phyloP scores from a whole-genome alignment of 2,113 vertebrate genomes.

The Lasiurus borealis region DNA sequence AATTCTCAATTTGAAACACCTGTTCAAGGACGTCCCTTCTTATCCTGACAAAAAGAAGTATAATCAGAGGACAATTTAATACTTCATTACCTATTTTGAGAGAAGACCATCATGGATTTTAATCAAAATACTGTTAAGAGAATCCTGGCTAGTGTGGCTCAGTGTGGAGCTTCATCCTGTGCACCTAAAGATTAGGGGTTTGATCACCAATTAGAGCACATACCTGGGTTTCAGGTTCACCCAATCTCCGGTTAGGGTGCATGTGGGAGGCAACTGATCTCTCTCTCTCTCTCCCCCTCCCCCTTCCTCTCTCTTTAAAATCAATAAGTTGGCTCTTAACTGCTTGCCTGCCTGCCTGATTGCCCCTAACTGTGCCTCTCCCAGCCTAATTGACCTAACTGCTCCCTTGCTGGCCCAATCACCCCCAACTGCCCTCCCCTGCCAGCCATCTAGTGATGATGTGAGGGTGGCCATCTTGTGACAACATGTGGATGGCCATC shows the following conservation, averaged over 20 bases:
- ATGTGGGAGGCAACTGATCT: background rate
- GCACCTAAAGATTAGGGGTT: background rate
- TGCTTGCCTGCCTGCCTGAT: no score
- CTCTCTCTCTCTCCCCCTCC: background rate
- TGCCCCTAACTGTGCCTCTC: no score
- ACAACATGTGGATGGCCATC: no score
- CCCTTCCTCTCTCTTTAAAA: background rate
- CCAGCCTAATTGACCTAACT: no score
- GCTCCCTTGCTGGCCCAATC: no score
- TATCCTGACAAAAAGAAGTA: background rate
- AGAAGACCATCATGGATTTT: slow-evolving; percentile 12
- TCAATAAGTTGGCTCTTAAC: background rate
- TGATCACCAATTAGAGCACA: background rate
- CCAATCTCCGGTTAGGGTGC: no score
- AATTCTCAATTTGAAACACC: background rate
- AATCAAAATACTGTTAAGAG: slow-evolving; percentile 43
- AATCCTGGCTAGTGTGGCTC: background rate
- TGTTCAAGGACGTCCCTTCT: slow-evolving; percentile 22
- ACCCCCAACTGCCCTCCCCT: no score
- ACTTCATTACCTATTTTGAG: slow-evolving; percentile 38
- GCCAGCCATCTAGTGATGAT: no score
- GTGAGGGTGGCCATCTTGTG: no score
- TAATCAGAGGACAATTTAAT: slow-evolving; percentile 34
- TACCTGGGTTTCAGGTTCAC: background rate
- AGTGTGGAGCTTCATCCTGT: background rate